Evolutionary conservation across 2,113 vertebrate species (phyloP), one percentile per base, ranked within the genome.

Genomic region (Trochalopteron elliotii): DNA sequence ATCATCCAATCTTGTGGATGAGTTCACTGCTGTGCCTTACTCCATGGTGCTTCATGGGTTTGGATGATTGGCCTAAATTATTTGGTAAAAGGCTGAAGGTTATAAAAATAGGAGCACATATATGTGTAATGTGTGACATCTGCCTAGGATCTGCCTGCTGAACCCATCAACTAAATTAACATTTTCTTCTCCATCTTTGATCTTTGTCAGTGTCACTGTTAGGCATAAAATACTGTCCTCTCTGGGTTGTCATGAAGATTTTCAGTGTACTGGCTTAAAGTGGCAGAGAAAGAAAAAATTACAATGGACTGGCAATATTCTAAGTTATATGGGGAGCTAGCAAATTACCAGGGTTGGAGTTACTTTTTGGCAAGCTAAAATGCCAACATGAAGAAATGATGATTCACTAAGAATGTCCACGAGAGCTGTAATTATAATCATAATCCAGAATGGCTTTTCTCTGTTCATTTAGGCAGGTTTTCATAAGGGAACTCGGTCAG

Each of bases 121-220:
- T 61, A 44, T 4, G 19, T 10, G 5, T 81, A 76, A 89, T 55
- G 42, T 89, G 84, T 95, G 91, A 90, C 77, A 81, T 63, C 88
- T 96, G 93, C 78, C 75, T 93, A 86, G 88, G 95, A 86, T 70
- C 64, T 87, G 87, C 57, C 82, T 84, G 53, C 57, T 96, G 89
- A 97, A 77, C 56, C 45, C 52, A 77, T 77, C 88, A 94, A 35
- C 78, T 94, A 95, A 96, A 95, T 93, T 92, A 84, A 94, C 89
- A 86, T 80, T 61, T 77, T 55, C 74, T 79, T 95, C 61, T 79
- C 16, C 39, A 64, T 78, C 55, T 49, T 77, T 94, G 82, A 63
- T 91, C 86, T 91, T 69, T 93, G 68, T n/a, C 35, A 57, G 23
- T 84, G 80, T 87, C 75, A 67, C 65, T 87, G 65, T 56, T 77